Evolutionary conservation across 1,140 invertebrate genomes (phyloP).

Genomic region (Camponotus vicinus): DNA sequence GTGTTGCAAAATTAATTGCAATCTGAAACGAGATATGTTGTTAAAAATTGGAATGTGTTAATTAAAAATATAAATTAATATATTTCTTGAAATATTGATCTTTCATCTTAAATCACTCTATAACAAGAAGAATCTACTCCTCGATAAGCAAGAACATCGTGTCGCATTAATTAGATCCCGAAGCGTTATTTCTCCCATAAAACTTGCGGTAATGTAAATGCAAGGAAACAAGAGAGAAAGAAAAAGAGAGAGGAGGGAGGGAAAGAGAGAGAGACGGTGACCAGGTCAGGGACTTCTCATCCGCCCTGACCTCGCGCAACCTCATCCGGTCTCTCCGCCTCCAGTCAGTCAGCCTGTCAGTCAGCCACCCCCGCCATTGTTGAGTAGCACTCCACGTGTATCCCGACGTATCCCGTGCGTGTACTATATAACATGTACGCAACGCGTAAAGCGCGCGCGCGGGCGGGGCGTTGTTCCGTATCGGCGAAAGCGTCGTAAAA

Average conservation of each 20-base stretch:
- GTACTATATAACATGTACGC: background rate
- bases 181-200: constrained; percentile 12
- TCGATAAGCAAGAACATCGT: background rate
- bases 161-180: constrained; percentile 56
- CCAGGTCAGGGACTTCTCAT: constrained; percentile 81
- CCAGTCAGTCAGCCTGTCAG: constrained; percentile 1
- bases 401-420: constrained; percentile 32
- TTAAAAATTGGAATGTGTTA: too few species aligned
- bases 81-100: background rate
- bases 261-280: constrained; percentile 70
- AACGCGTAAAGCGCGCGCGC: constrained; percentile 18
- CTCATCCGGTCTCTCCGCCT: constrained; percentile 46
- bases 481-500: constrained; percentile 60
- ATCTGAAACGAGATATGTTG: too few species aligned
- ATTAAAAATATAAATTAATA: too few species aligned
- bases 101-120: background rate
- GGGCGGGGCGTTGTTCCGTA: constrained; percentile 12
- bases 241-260: constrained; percentile 48
- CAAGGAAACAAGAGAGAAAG: constrained; percentile 25
- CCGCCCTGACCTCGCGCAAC: constrained; percentile 78
- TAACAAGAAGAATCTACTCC: background rate
- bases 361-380: constrained; percentile 8
- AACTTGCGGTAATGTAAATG: constrained; percentile 59
- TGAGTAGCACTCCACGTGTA: constrained; percentile 42
- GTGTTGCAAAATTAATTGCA: too few species aligned